Base-by-base conservation (phyloP, 37 sponge, comb jelly and placozoan genomes). In the Petrosia ficiformis region DNA sequence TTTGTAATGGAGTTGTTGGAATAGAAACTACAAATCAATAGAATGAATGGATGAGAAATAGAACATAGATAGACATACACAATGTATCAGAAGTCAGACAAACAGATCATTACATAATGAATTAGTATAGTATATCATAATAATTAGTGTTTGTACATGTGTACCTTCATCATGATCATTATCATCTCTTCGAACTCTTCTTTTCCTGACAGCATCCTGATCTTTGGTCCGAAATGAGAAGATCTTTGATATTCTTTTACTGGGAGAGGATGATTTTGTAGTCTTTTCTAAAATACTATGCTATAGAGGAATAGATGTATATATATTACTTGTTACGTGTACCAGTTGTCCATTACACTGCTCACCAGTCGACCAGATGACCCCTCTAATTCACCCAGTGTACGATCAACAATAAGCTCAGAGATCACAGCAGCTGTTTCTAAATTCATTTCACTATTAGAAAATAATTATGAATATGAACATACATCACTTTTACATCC, bases 171-270 rank as follows among this genome's bases (percentile, higher is more conserved):
- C 86, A 36, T 67, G 59, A n/a, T n/a, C n/a, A n/a, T n/a, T n/a
- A 60, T 73, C 69, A 0, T 42, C 39, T 4, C 73, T 34, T 34
- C 73, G 74, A 0, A 36, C 36, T 36, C 80, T 65, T 52, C 59
- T 77, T 43, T 48, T 72, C 37, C 67, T 65, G 2, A 29, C 14
- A 16, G 56, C 57, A 0, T 65, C 58, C 25, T 85, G 74, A 14
- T 64, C 80, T 39, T 85, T 52, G 0, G 79, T 80, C 16, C 79
- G 67, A 58, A 85, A 85, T 0, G 86, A 79, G 68, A 85, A 79
- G 57, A 64, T 72, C 52, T 79, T 44, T 3, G 86, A 85, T 57
- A 85, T 68, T 44, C 57, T 79, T 0, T 14, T 66, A 35, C 78
- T 73, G 11, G 86, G 79, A 36, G 73, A 59, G 24, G 37, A 3